Conservation (phyloP, 2,888 invertebrate genomes). For the Protodeltote pygarga region DNA sequence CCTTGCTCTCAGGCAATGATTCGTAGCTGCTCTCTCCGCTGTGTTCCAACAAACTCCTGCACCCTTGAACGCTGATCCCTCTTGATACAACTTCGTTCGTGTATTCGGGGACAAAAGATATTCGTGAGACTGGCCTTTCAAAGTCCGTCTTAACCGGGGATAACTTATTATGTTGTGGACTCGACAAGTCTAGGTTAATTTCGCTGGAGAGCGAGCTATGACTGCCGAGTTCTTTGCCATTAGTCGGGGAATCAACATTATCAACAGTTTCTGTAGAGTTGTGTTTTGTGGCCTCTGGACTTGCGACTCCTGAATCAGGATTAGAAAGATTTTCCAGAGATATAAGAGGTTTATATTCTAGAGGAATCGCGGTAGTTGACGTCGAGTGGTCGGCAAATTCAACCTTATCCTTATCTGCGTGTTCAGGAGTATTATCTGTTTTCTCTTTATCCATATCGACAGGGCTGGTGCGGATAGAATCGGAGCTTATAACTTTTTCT, state of each 20-base stretch:
- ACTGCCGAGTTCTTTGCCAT: constrained; percentile 78
- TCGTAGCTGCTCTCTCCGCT: constrained; percentile 76
- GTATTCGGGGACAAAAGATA: constrained; percentile 76
- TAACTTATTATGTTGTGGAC: constrained; percentile 75
- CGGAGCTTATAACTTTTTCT: constrained; percentile 79
- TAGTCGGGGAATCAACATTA: constrained; percentile 79
- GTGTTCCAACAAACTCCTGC: constrained; percentile 71
- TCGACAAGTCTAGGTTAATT: constrained; percentile 85
- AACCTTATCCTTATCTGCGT: constrained; percentile 85
- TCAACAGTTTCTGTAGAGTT: constrained; percentile 84
- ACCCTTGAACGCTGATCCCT: constrained; percentile 77
- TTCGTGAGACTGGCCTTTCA: constrained; percentile 72
- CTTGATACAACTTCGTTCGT: constrained; percentile 76
- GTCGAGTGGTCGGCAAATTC: constrained; percentile 81
- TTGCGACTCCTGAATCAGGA: constrained; percentile 85
- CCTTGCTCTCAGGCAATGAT: constrained; percentile 64
- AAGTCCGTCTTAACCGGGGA: constrained; percentile 73
- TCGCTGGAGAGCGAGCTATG: constrained; percentile 86
- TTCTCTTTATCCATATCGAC: constrained; percentile 85
- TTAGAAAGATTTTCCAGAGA: constrained; percentile 78
- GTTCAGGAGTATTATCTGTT: constrained; percentile 85
- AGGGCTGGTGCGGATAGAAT: constrained; percentile 81
- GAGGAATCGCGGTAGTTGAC: constrained; percentile 67
- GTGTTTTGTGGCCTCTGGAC: constrained; percentile 86
- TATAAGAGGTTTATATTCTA: constrained; percentile 78